Percentiles rank a stretch among this genome's conserved stretches.
Conservation (phyloP, 2,888 invertebrate species). For the Hirtodrosophila alboralis region DNA sequence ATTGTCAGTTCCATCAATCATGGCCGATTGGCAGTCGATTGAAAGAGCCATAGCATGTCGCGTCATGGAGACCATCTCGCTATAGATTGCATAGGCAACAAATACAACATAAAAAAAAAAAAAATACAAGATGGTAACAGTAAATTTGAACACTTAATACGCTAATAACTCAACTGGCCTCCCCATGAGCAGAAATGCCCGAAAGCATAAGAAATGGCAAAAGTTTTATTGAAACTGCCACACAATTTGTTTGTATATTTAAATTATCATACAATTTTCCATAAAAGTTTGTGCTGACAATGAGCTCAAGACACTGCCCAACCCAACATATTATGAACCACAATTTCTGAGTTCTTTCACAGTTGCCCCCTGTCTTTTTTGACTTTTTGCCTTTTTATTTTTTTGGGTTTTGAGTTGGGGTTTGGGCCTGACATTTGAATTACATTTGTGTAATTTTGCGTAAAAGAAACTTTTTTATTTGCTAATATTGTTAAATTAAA, state of each 20-base stretch:
- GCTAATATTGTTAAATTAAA: conserved; percentile 78
- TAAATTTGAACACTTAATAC: conserved; percentile 64
- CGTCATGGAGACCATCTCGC: conserved; percentile 6
- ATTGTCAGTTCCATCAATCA: conserved; percentile 78
- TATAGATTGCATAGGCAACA: neutral
- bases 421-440: conserved; percentile 64
- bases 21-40: conserved; percentile 56
- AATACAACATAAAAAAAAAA: no score
- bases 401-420: conserved; percentile 9
- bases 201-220: conserved; percentile 66
- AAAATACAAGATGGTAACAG: no score
- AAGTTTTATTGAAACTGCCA: conserved; percentile 80
- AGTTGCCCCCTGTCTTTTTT: conserved; percentile 26
- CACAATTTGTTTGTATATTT: conserved; percentile 80
- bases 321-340: conserved; percentile 13
- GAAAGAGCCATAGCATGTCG: conserved; percentile 28
- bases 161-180: conserved; percentile 74
- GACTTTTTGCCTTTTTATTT: conserved; percentile 58
- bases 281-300: conserved; percentile 64
- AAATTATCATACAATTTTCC: conserved; percentile 76
- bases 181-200: conserved; percentile 8
- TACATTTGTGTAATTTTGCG: conserved; percentile 80
- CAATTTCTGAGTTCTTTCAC: no score
- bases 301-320: conserved; percentile 51
- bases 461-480: conserved; percentile 76